Percentiles rank a stretch among this genome's conserved stretches.
Evolutionary conservation across 2,113 vertebrate genomes (phyloP).

Genomic region (Chaetorhynchus papuensis): DNA sequence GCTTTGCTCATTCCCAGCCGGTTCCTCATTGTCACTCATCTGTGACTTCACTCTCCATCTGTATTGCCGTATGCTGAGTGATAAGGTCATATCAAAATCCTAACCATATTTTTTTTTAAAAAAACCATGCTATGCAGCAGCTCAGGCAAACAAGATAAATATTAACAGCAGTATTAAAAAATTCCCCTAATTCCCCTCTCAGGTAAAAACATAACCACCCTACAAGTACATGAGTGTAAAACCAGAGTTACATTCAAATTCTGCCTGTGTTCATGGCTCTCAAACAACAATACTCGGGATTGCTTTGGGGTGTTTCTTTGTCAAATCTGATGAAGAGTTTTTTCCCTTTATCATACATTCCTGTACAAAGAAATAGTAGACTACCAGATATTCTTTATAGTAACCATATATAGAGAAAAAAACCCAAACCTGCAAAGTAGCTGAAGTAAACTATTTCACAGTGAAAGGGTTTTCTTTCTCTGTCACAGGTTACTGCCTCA

Average conservation of each 20-base stretch:
- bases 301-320: background rate
- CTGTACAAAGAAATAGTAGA: background rate
- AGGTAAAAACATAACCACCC: background rate
- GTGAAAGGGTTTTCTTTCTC: background rate
- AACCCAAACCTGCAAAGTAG: background rate
- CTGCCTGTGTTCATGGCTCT: background rate
- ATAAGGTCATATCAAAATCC: conserved; percentile 3
- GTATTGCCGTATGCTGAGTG: background rate
- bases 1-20: conserved; percentile 22
- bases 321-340: background rate
- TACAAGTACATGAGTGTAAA: background rate
- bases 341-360: background rate
- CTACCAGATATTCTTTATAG: background rate
- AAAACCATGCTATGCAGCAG: background rate
- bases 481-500: background rate
- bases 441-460: background rate
- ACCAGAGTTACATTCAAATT: background rate
- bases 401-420: background rate
- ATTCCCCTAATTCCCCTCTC: no score
- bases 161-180: background rate
- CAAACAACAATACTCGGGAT: background rate
- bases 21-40: conserved; percentile 8
- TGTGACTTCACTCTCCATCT: conserved; percentile 25
- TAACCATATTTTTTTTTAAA: background rate
- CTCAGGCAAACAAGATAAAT: background rate